phyloP scores from a whole-genome alignment of 2,113 vertebrate genomes.

The Panthera tigris region DNA sequence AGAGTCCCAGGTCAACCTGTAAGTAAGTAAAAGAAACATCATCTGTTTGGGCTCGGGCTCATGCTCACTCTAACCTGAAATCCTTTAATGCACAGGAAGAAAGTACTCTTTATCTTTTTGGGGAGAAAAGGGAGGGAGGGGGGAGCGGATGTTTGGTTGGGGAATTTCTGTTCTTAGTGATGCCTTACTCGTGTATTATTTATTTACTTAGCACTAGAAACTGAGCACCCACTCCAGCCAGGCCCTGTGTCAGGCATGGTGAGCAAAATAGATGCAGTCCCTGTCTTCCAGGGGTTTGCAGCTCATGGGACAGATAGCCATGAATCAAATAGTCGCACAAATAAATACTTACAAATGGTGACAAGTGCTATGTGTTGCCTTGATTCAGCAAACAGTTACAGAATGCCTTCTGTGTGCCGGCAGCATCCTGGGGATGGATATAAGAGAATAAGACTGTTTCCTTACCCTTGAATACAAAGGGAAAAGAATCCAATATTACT shows the following conservation, averaged over 20 bases:
- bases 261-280: background rate
- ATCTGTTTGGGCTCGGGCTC: background rate
- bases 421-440: background rate
- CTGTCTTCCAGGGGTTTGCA: background rate
- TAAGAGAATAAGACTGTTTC: background rate
- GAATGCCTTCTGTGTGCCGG: background rate
- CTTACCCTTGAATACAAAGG: background rate
- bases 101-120: background rate
- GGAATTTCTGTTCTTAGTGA: background rate
- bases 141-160: background rate
- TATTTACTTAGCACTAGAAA: background rate
- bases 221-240: background rate
- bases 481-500: background rate
- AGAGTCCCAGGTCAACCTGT: slow-evolving; percentile 81
- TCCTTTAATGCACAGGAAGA: background rate
- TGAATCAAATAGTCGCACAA: background rate
- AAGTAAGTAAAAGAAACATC: slow-evolving; percentile 75
- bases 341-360: background rate
- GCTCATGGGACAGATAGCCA: background rate
- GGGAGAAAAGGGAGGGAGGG: background rate
- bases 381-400: background rate
- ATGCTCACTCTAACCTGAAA: background rate
- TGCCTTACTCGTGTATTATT: background rate
- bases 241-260: background rate
- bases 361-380: background rate